These are phyloP conservation scores for Varecia variegata DNA, from an alignment of 2,797 vertebrate species.

Conservation along the genomic window DNA sequence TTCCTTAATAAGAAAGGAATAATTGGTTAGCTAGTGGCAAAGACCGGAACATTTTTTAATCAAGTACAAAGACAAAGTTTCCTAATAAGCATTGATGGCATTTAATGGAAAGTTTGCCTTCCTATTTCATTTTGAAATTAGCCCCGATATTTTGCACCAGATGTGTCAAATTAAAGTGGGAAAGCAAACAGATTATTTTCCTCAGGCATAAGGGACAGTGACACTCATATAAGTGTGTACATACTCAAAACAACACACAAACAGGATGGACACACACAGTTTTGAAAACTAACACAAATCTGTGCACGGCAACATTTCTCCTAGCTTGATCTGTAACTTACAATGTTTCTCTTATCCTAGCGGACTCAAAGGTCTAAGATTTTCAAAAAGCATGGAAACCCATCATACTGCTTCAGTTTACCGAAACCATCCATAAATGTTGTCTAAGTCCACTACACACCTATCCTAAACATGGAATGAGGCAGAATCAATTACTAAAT, in stretches of 20 bases:
- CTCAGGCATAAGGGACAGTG: neutral
- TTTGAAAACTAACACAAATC: neutral
- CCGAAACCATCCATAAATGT: neutral
- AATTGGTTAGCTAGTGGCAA: neutral
- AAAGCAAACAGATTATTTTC: conserved; percentile 12
- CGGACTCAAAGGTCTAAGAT: neutral
- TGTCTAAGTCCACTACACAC: neutral
- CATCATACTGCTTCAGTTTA: neutral
- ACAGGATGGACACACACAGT: neutral
- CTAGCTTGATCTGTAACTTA: neutral
- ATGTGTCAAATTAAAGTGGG: neutral
- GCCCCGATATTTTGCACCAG: neutral
- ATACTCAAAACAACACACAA: neutral
- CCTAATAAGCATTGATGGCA: neutral
- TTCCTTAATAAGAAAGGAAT: neutral
- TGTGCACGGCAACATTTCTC: neutral
- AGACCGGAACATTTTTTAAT: conserved; percentile 42
- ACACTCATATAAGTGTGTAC: neutral
- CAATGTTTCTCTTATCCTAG: neutral
- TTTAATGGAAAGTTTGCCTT: conserved; percentile 51
- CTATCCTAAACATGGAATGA: neutral
- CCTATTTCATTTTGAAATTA: conserved; percentile 41
- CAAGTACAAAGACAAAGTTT: conserved; percentile 33
- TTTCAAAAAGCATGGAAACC: neutral
- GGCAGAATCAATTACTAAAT: neutral